Evolutionary conservation across 1,140 invertebrate genomes (phyloP).

Genomic region (Drosophila sucinea): DNA sequence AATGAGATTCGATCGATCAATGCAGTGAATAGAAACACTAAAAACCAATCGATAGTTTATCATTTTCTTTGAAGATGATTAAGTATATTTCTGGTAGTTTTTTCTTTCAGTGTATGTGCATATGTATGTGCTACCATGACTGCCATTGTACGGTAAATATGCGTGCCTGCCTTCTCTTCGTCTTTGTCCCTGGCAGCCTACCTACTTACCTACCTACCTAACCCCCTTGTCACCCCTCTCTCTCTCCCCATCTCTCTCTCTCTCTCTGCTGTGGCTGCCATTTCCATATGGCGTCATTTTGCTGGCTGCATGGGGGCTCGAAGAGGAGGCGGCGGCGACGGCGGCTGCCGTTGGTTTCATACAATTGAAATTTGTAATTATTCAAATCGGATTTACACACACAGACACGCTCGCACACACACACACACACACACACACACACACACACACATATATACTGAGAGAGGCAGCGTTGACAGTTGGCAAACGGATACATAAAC

Average conservation of each 20-base stretch:
- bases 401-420: slow-evolving; percentile 41
- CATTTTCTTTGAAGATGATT: too few species aligned
- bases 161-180: slow-evolving; percentile 25
- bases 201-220: slow-evolving; percentile 4
- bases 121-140: slow-evolving; percentile 31
- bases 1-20: too few species aligned
- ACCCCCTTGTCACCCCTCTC: background rate
- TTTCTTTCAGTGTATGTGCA: slow-evolving; percentile 18
- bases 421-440: slow-evolving; percentile 7
- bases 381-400: slow-evolving; percentile 81
- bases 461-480: slow-evolving; percentile 2
- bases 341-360: slow-evolving; percentile 62
- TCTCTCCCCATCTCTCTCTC: background rate
- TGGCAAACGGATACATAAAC: slow-evolving; percentile 43
- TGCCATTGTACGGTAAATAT: slow-evolving; percentile 67
- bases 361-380: slow-evolving; percentile 82
- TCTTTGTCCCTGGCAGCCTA: background rate
- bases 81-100: background rate
- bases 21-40: too few species aligned
- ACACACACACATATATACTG: background rate
- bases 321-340: slow-evolving; percentile 6
- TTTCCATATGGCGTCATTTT: slow-evolving; percentile 79
- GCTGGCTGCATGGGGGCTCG: slow-evolving; percentile 48
- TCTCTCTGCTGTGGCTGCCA: slow-evolving; percentile 44
- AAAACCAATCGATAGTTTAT: too few species aligned